These are phyloP conservation scores for Lagenorhynchus albirostris DNA, from an alignment of 2,113 vertebrate genomes.

Conservation along the genomic window DNA sequence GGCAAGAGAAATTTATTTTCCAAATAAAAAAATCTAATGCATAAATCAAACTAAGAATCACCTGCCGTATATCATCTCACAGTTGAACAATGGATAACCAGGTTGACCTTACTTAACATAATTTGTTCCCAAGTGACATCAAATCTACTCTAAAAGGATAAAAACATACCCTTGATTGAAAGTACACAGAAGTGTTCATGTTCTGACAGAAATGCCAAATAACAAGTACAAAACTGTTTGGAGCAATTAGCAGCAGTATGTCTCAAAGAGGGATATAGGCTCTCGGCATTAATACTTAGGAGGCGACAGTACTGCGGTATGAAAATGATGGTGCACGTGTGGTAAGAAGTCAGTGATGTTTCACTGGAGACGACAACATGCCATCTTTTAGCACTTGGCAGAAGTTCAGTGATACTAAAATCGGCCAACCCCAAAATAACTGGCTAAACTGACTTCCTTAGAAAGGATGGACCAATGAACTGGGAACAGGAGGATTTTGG, in stretches of 20 bases:
- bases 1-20: neutral
- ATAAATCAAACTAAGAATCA: neutral
- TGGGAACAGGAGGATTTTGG: neutral
- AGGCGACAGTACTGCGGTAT: neutral
- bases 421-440: neutral
- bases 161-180: neutral
- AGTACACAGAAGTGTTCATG: neutral
- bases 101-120: neutral
- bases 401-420: neutral
- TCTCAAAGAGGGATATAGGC: neutral
- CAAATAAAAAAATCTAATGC: neutral
- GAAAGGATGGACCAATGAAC: neutral
- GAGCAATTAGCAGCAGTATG: neutral
- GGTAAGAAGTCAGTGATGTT: neutral
- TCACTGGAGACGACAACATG: neutral
- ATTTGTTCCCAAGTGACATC: neutral
- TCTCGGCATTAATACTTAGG: neutral
- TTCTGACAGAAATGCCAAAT: neutral
- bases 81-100: neutral
- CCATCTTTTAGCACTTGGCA: neutral
- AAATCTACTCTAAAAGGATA: neutral
- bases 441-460: neutral
- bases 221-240: neutral
- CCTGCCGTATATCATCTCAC: neutral
- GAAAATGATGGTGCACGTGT: neutral